Percentiles rank a stretch among this genome's conserved stretches.
Evolutionary conservation across 1,140 invertebrate species (phyloP).

Genomic region (Lethocerus indicus): DNA sequence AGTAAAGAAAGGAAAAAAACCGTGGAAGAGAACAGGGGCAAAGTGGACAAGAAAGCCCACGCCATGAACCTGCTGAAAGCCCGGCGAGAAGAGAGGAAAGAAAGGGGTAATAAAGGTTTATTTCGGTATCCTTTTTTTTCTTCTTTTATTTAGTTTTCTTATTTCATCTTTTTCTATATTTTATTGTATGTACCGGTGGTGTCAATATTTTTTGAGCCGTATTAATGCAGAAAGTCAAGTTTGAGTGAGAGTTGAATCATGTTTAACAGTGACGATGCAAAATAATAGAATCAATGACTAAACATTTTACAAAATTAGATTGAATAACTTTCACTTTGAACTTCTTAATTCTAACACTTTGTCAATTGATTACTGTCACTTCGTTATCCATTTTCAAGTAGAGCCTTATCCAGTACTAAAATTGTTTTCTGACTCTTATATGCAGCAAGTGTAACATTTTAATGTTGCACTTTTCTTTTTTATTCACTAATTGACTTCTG

Average conservation of each 20-base stretch:
- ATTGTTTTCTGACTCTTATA: too few species aligned
- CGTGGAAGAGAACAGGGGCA: conserved; percentile 67
- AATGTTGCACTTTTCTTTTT: too few species aligned
- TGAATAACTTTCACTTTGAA: too few species aligned
- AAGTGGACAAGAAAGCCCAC: conserved; percentile 72
- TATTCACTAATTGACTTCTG: too few species aligned
- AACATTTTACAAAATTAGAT: too few species aligned
- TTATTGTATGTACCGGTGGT: not conserved
- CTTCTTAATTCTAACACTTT: too few species aligned
- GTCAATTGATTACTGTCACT: too few species aligned
- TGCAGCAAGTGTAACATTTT: too few species aligned
- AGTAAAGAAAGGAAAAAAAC: conserved; percentile 84
- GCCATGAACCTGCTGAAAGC: conserved; percentile 85
- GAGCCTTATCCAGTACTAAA: too few species aligned
- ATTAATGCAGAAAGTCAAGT: not conserved
- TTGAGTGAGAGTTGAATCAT: not conserved
- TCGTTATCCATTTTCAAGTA: too few species aligned
- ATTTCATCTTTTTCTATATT: not conserved
- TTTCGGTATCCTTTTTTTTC: not conserved
- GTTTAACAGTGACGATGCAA: too few species aligned
- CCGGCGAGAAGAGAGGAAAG: conserved; percentile 63
- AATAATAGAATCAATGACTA: too few species aligned
- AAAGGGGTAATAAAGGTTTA: conserved; percentile 32
- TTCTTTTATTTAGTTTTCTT: not conserved
- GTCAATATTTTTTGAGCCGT: not conserved